phyloP scores from a whole-genome alignment of 1,140 invertebrate genomes.

The Contarinia nasturtii region DNA sequence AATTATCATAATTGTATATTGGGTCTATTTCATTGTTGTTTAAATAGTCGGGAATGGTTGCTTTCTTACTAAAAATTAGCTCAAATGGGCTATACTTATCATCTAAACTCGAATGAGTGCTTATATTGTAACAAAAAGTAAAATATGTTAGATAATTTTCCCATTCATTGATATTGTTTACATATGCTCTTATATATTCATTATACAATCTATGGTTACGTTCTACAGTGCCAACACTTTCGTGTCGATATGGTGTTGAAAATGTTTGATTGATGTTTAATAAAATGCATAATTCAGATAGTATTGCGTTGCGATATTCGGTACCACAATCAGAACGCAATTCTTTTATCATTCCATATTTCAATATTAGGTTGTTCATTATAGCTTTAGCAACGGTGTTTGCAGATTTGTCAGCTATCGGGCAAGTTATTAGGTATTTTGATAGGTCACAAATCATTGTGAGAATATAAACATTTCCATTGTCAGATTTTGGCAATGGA shows the following conservation, averaged over 20 bases:
- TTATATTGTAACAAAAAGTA: slow-evolving; percentile 9
- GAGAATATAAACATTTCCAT: not conserved
- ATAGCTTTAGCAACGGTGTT: slow-evolving; percentile 5
- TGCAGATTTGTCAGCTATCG: slow-evolving; percentile 4
- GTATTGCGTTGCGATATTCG: not conserved
- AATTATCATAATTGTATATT: slow-evolving; percentile 6
- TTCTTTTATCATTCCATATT: slow-evolving; percentile 2
- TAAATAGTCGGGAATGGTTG: slow-evolving; percentile 1
- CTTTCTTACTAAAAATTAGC: slow-evolving; percentile 6
- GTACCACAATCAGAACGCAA: slow-evolving; percentile 2
- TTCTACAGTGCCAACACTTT: slow-evolving; percentile 4
- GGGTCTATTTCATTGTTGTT: slow-evolving; percentile 3
- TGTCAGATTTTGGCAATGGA: slow-evolving; percentile 1
- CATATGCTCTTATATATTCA: slow-evolving; percentile 2
- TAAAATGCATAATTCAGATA: not conserved
- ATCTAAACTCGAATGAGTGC: slow-evolving; percentile 3
- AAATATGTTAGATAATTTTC: slow-evolving; percentile 8
- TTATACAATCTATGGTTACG: not conserved
- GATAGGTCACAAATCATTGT: slow-evolving; percentile 2
- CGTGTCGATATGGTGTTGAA: slow-evolving; percentile 7
- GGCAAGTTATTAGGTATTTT: slow-evolving; percentile 4
- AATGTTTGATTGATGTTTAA: slow-evolving; percentile 1
- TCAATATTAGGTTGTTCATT: slow-evolving; percentile 3
- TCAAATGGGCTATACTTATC: slow-evolving; percentile 9
- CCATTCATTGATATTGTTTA: slow-evolving; percentile 6